A percentile compares a stretch with the other conserved stretches of the same genome.
Conservation (phyloP, 2,113 vertebrate species). For the Dicerorhinus sumatrensis region DNA sequence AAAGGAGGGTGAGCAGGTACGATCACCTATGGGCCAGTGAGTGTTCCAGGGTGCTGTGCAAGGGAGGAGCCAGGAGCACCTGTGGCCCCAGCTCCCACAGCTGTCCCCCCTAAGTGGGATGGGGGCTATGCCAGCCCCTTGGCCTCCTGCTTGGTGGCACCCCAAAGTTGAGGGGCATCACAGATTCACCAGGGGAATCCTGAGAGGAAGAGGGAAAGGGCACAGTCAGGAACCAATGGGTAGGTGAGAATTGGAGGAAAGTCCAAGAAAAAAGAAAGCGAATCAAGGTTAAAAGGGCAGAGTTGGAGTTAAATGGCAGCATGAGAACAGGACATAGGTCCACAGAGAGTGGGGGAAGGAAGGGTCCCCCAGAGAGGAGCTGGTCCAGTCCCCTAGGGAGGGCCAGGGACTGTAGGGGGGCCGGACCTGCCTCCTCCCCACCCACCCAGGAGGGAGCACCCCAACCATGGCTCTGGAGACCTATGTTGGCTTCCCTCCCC, state of each 20-base stretch:
- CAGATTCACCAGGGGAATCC: slow-evolving; percentile 92
- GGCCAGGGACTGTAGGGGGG: neutral
- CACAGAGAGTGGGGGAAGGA: neutral
- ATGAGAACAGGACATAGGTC: slow-evolving; percentile 35
- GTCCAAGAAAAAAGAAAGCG: slow-evolving; percentile 10
- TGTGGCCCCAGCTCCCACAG: slow-evolving; percentile 47
- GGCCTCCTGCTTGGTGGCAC: slow-evolving; percentile 79
- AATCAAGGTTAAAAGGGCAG: neutral
- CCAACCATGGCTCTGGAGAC: neutral
- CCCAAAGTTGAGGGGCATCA: slow-evolving; percentile 80
- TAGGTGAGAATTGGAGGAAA: neutral
- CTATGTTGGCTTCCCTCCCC: neutral
- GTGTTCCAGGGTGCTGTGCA: slow-evolving; percentile 80
- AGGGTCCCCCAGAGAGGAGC: neutral
- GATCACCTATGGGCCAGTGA: slow-evolving; percentile 63
- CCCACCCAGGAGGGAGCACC: neutral
- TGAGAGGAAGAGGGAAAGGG: slow-evolving; percentile 82
- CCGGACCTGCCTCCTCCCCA: slow-evolving; percentile 7
- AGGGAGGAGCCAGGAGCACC: slow-evolving; percentile 64
- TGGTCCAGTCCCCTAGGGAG: neutral
- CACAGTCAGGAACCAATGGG: slow-evolving; percentile 66
- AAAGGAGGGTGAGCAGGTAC: slow-evolving; percentile 37
- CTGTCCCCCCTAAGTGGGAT: slow-evolving; percentile 70
- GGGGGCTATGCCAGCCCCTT: slow-evolving; percentile 67
- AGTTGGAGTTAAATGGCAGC: slow-evolving; percentile 19